Evolutionary conservation across 2,888 invertebrate species (phyloP).

Genomic region (Trissolcus japonicus): DNA sequence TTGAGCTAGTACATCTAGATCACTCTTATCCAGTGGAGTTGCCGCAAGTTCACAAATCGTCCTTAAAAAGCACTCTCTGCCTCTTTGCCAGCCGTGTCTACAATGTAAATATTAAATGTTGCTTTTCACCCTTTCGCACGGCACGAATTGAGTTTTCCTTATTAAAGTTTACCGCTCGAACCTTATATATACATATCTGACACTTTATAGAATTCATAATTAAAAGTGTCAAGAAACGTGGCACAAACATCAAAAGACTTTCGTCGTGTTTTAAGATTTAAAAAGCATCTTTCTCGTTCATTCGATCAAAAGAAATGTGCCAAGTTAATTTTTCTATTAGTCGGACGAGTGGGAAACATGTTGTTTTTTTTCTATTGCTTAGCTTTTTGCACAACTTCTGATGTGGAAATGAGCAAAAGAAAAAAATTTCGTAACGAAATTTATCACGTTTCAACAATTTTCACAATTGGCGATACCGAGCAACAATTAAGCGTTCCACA

Average conservation of each 20-base stretch:
- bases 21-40: conserved; percentile 78
- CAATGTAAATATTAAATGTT: conserved; percentile 63
- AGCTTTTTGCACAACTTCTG: too few relatives aligned
- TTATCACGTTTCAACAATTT: conserved; percentile 1
- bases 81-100: conserved; percentile 79
- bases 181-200: conserved; percentile 1
- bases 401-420: too few relatives aligned
- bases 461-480: conserved; percentile 21
- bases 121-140: conserved; percentile 43
- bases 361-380: too few relatives aligned
- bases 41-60: conserved; percentile 83
- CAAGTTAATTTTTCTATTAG: conserved; percentile 10
- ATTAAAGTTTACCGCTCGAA: conserved; percentile 38
- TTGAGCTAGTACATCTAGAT: conserved; percentile 82
- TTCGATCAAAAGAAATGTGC: conserved; percentile 7
- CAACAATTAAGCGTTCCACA: conserved; percentile 35
- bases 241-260: conserved; percentile 18
- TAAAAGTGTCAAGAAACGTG: conserved; percentile 24
- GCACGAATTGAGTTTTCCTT: conserved; percentile 29
- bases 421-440: background rate
- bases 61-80: conserved; percentile 80
- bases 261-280: conserved; percentile 1
- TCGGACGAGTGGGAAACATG: too few relatives aligned
- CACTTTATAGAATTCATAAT: conserved; percentile 36
- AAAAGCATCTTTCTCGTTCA: conserved; percentile 7